phyloP scores from a whole-genome alignment of 2,113 vertebrate genomes.

The Proterorhinus semilunaris region DNA sequence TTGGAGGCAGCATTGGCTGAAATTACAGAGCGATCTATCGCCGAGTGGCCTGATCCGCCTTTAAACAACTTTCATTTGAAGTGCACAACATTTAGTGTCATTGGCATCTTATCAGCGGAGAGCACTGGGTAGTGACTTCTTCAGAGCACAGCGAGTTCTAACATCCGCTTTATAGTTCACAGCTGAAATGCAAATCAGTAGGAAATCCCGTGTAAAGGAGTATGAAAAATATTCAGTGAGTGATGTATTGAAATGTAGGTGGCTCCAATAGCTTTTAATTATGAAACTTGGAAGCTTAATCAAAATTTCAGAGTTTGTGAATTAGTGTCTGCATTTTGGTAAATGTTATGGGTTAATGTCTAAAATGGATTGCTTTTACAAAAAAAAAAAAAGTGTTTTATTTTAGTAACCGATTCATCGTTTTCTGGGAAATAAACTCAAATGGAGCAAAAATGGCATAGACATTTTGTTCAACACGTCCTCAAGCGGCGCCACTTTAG shows the following conservation, averaged over 20 bases:
- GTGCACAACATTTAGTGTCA: not conserved
- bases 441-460: too few relatives aligned
- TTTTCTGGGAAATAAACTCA: too few relatives aligned
- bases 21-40: not conserved
- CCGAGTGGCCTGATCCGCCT: not conserved
- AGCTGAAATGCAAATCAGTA: not conserved
- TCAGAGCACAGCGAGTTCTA: not conserved
- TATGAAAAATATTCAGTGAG: not conserved
- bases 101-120: not conserved
- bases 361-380: too few relatives aligned
- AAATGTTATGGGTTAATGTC: too few relatives aligned
- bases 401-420: too few relatives aligned
- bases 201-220: not conserved
- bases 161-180: not conserved
- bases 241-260: not conserved
- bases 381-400: too few relatives aligned
- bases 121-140: not conserved
- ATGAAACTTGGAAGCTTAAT: too few relatives aligned
- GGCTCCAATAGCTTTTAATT: too few relatives aligned
- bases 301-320: too few relatives aligned
- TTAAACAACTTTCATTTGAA: not conserved
- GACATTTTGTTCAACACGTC: too few relatives aligned
- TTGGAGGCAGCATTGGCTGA: not conserved
- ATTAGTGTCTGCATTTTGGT: too few relatives aligned
- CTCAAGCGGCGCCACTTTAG: too few relatives aligned